phyloP scores from a whole-genome alignment of 2,113 vertebrate genomes.

The Hypomesus transpacificus region DNA sequence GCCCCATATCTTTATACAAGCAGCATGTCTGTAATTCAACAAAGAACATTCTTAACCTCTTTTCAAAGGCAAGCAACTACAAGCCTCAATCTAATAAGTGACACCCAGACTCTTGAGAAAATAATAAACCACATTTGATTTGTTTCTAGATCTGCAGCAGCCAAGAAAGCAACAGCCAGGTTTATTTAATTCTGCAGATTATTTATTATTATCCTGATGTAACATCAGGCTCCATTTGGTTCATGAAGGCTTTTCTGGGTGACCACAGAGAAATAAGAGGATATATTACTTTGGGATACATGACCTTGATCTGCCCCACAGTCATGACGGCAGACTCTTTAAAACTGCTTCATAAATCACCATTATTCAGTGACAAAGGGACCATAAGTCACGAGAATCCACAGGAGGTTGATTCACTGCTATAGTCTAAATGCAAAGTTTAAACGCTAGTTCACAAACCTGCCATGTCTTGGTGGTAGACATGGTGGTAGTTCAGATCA shows the following conservation, averaged over 20 bases:
- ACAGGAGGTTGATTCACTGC: conserved; percentile 7
- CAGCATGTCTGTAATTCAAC: conserved; percentile 7
- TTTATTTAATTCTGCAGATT: conserved; percentile 9
- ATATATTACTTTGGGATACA: neutral
- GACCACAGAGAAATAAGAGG: neutral
- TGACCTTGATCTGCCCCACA: conserved; percentile 9
- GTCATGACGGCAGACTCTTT: neutral
- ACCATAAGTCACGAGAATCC: conserved; percentile 2
- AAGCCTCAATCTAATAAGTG: conserved; percentile 33
- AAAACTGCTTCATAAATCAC: neutral
- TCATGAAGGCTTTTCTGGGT: no score
- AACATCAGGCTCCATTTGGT: neutral
- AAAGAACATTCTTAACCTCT: conserved; percentile 20
- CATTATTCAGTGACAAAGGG: neutral
- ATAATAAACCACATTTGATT: conserved; percentile 47
- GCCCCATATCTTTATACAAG: neutral
- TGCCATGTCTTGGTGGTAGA: neutral
- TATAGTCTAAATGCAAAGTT: conserved; percentile 11
- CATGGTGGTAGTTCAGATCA: neutral
- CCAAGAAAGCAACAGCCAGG: neutral
- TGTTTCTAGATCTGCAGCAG: conserved; percentile 30
- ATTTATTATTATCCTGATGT: conserved; percentile 21
- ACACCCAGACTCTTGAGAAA: conserved; percentile 37
- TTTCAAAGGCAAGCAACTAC: conserved; percentile 13
- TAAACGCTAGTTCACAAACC: conserved; percentile 6